A percentile compares a stretch with the other conserved stretches of the same genome.
Evolutionary conservation across 2,888 invertebrate species (phyloP).

Genomic region (Macrosiphum euphorbiae): DNA sequence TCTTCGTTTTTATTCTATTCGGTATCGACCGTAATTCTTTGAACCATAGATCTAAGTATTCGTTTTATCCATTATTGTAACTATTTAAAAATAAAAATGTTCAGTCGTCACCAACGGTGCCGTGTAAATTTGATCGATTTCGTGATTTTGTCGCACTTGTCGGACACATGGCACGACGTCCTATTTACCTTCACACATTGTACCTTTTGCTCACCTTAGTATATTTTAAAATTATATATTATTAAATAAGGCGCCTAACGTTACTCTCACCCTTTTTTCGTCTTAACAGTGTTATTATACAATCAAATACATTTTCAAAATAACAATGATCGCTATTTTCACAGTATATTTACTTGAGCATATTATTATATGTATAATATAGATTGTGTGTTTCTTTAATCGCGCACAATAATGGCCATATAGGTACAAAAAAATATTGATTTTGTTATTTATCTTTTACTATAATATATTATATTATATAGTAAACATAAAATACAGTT

Average conservation of each 20-base stretch:
- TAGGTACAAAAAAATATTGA: background rate
- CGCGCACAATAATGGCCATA: background rate
- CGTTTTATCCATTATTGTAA: background rate
- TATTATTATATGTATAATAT: background rate
- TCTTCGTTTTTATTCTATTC: background rate
- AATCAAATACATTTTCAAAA: too few species aligned
- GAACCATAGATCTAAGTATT: background rate
- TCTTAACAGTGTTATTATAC: background rate
- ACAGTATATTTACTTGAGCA: background rate
- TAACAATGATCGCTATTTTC: background rate
- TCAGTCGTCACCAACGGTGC: background rate
- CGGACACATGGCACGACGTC: background rate
- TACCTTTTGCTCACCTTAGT: background rate
- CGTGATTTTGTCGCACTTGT: background rate
- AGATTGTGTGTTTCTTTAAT: background rate
- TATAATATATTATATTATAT: background rate
- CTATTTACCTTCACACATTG: background rate
- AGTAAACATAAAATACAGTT: background rate
- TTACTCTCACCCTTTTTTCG: background rate
- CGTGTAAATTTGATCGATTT: background rate
- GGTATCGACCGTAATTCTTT: background rate
- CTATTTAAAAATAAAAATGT: background rate
- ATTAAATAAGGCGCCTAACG: background rate
- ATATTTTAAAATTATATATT: background rate
- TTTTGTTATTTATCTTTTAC: background rate